These are phyloP conservation scores for Yponomeuta cagnagella DNA, from an alignment of 2,888 invertebrate genomes.

Conservation along the genomic window DNA sequence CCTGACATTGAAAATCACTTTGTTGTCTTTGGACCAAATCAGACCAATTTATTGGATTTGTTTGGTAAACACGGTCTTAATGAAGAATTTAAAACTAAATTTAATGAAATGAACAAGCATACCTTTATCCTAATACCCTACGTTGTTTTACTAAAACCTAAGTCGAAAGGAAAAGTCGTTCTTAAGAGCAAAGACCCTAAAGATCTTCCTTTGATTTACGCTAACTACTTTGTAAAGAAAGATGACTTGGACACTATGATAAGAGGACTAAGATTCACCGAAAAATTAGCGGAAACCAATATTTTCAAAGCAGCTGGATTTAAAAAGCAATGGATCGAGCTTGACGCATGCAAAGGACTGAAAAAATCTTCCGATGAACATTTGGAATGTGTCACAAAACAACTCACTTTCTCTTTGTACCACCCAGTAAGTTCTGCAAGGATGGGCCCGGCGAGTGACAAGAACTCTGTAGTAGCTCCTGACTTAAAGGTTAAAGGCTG, in stretches of 20 bases:
- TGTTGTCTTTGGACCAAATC: constrained; percentile 38
- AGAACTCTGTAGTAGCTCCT: constrained; percentile 72
- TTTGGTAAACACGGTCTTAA: constrained; percentile 34
- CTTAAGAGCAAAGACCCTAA: constrained; percentile 77
- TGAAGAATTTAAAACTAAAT: constrained; percentile 37
- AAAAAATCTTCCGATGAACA: constrained; percentile 36
- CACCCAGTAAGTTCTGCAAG: constrained; percentile 81
- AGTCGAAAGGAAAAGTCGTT: constrained; percentile 79
- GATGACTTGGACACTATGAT: constrained; percentile 63
- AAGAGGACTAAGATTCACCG: constrained; percentile 30
- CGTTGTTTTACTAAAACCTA: constrained; percentile 79
- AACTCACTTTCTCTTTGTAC: constrained; percentile 72
- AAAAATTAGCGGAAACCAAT: constrained; percentile 40
- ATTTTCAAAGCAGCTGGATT: constrained; percentile 38
- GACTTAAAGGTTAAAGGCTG: constrained; percentile 72
- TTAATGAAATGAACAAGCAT: constrained; percentile 37
- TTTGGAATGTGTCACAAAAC: constrained; percentile 42
- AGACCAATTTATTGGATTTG: constrained; percentile 37
- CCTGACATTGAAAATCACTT: constrained; percentile 51
- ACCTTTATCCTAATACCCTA: constrained; percentile 57
- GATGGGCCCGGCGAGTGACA: constrained; percentile 73
- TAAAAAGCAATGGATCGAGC: constrained; percentile 42
- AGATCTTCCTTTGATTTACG: constrained; percentile 71
- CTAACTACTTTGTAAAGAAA: constrained; percentile 77
- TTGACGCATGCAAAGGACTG: constrained; percentile 41